Base-by-base conservation (phyloP, 1,140 invertebrate species). In the Phymastichus coffea region DNA sequence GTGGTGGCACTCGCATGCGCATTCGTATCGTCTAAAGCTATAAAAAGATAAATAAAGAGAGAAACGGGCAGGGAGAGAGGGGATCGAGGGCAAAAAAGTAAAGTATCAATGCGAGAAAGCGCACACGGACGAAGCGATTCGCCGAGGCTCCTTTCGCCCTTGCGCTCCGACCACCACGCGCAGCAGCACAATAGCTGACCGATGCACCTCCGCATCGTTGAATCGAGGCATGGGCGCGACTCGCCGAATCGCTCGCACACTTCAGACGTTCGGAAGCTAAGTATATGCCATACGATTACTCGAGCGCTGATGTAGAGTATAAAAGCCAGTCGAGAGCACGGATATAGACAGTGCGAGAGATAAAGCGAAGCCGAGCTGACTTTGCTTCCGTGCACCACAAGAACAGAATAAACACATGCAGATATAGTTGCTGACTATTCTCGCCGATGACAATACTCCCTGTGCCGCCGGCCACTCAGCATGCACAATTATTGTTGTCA, bases 41-140 rank as follows among this genome's bases (percentile, higher is more conserved):
- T 79, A 76, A 73, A 69, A 78, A n/a, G n/a, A n/a, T n/a, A n/a
- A n/a, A n/a, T n/a, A 79, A 73, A 78, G 75, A 79, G 79, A 79
- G 68, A 78, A 77, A 75, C 70, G 62, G 68, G 70, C 70, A 72
- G 75, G 65, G 69, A 75, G 71, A 53, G 7, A 44, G 52, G 26
- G 48, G 4, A 60, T 48, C 48, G 37, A 60, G 38, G n/a, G n/a
- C n/a, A n/a, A 3, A 6, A 17, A 8, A 35, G 20, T 3, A 56
- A 56, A 47, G 35, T 1, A 44, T 25, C n/a, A 56, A 25, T 26
- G 20, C 38, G 19, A 28, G 19, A 14, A 33, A 2, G 20, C 19
- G n/a, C n/a, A n/a, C n/a, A n/a, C n/a, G n/a, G 3, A 22, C 28
- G 26, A 33, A 8, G n/a, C 8, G 40, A 43, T 44, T 33, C 52